Percentiles rank a stretch among this genome's conserved stretches.
These are phyloP conservation scores for Antheraea pernyi DNA, from an alignment of 1,140 invertebrate genomes.

Conservation along the genomic window DNA sequence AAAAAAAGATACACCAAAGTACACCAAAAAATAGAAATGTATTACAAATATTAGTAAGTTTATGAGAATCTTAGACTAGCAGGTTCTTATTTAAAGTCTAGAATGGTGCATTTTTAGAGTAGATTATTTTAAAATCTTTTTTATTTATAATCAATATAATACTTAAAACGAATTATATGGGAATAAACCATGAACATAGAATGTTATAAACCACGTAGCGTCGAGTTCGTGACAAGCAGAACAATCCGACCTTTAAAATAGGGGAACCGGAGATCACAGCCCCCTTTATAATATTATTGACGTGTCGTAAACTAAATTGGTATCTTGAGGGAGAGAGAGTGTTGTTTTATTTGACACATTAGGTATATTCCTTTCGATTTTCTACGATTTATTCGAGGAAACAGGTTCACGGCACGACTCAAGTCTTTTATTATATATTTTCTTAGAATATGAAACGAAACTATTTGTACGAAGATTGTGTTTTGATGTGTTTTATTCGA, in stretches of 20 bases:
- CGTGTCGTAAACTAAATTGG: slow-evolving; percentile 64
- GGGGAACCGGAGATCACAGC: slow-evolving; percentile 46
- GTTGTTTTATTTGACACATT: slow-evolving; percentile 59
- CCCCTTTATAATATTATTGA: slow-evolving; percentile 59
- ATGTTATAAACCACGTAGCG: background rate
- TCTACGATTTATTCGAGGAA: slow-evolving; percentile 10
- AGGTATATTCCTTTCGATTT: slow-evolving; percentile 33
- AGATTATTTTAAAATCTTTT: no score
- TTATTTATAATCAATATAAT: no score
- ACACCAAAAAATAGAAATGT: no score
- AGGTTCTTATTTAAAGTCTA: no score
- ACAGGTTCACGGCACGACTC: slow-evolving; percentile 28
- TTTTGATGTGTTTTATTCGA: no score
- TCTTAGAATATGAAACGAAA: no score
- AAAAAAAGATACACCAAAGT: no score
- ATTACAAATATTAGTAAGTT: no score
- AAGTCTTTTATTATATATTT: background rate
- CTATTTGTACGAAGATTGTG: no score
- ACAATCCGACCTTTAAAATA: slow-evolving; percentile 43
- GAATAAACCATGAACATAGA: background rate
- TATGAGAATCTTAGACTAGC: no score
- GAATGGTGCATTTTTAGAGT: no score
- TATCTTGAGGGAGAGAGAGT: slow-evolving; percentile 49
- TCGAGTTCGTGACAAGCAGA: slow-evolving; percentile 21
- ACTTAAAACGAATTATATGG: no score